Conservation (phyloP, 2,113 vertebrate genomes). For the Triplophysa siluroides region DNA sequence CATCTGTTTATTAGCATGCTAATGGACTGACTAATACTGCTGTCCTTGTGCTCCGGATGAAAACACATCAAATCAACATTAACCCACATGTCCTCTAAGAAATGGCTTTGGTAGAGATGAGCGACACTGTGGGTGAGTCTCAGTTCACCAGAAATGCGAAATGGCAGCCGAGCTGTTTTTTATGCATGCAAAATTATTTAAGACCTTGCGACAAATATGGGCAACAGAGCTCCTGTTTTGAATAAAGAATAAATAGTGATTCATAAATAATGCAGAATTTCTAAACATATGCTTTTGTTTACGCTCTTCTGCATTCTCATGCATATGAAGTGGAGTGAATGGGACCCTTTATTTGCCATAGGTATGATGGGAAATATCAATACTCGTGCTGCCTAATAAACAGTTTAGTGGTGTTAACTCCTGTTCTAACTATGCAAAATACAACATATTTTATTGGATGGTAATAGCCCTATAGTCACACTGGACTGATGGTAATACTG, state of each 20-base stretch:
- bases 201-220: not conserved
- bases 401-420: no score
- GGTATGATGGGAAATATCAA: no score
- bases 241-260: not conserved
- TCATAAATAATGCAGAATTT: not conserved
- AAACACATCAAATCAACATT: slow-evolving; percentile 42
- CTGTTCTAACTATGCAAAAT: no score
- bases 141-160: not conserved
- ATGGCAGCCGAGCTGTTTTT: not conserved
- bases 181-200: slow-evolving; percentile 4
- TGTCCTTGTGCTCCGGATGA: slow-evolving; percentile 15
- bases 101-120: slow-evolving; percentile 17
- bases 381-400: no score
- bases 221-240: not conserved
- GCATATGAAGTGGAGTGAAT: no score
- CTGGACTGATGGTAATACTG: no score
- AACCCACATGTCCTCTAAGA: slow-evolving; percentile 39
- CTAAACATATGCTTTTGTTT: not conserved
- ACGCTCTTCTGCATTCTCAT: no score
- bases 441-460: no score
- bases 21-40: slow-evolving; percentile 31
- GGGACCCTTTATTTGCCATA: no score
- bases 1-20: slow-evolving; percentile 45
- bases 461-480: no score
- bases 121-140: not conserved